These are phyloP conservation scores for Dioctria rufipes DNA, from an alignment of 2,888 invertebrate species.

Conservation along the genomic window DNA sequence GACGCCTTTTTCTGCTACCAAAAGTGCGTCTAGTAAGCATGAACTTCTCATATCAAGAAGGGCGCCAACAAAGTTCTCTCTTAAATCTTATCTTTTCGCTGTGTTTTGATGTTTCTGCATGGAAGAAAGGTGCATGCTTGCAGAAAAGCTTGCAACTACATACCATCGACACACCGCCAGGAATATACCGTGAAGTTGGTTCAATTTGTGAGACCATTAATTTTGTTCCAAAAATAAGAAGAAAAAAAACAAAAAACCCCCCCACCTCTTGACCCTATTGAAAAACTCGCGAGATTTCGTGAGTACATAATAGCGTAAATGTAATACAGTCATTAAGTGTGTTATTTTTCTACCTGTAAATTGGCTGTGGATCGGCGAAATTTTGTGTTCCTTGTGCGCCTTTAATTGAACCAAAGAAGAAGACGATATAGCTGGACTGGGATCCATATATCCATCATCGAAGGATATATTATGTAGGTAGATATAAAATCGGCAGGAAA, in stretches of 20 bases:
- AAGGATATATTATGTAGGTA: not conserved
- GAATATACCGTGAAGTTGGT: constrained; percentile 6
- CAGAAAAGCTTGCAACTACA: not conserved
- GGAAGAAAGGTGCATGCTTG: not conserved
- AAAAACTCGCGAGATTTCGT: not conserved
- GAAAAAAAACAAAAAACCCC: not conserved
- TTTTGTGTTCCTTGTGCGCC: constrained; percentile 28
- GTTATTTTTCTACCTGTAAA: constrained; percentile 44
- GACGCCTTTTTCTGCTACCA: not conserved
- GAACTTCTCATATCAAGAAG: not conserved
- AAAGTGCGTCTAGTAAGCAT: constrained; percentile 5
- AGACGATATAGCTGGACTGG: constrained; percentile 2
- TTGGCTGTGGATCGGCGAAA: constrained; percentile 9
- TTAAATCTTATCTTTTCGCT: not conserved
- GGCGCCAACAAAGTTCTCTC: constrained; percentile 6
- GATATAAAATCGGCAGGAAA: constrained; percentile 16
- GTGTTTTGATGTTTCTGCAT: not conserved
- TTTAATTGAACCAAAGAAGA: constrained; percentile 30
- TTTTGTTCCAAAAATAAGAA: constrained; percentile 9
- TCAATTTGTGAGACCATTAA: constrained; percentile 20
- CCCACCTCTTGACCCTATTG: not conserved
- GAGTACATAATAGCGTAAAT: constrained; percentile 41
- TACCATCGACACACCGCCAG: not conserved
- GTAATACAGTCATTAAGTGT: constrained; percentile 51
- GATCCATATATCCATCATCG: not conserved